A percentile compares a stretch with the other conserved stretches of the same genome.
Evolutionary conservation across 2,797 vertebrate species (phyloP).

Genomic region (Schizothorax lantsangensis): DNA sequence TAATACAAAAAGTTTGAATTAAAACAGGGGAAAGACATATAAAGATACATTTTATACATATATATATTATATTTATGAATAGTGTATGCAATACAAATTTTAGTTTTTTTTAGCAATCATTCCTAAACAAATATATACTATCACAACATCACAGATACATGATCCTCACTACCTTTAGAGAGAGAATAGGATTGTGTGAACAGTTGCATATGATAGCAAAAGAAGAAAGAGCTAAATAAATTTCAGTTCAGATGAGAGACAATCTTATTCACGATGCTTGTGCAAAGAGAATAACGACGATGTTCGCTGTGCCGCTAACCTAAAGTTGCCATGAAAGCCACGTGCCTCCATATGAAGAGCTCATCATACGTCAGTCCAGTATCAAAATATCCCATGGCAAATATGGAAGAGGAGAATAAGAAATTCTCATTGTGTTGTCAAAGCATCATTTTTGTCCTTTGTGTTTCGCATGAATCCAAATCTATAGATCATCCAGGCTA

Average conservation of each 20-base stretch:
- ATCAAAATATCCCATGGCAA: slow-evolving; percentile 51
- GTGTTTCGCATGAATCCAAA: background rate
- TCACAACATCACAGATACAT: slow-evolving; percentile 73
- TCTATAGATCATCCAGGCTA: slow-evolving; percentile 58
- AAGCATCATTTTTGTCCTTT: slow-evolving; percentile 17
- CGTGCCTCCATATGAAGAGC: slow-evolving; percentile 11
- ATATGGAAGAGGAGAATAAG: slow-evolving; percentile 42
- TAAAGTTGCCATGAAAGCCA: slow-evolving; percentile 30
- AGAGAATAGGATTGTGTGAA: slow-evolving; percentile 51
- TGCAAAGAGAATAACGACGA: slow-evolving; percentile 43
- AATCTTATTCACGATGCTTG: slow-evolving; percentile 47
- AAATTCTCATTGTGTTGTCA: slow-evolving; percentile 40
- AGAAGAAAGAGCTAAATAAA: slow-evolving; percentile 46
- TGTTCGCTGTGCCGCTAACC: background rate
- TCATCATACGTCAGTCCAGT: slow-evolving; percentile 18
- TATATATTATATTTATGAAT: background rate
- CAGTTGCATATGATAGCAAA: slow-evolving; percentile 57
- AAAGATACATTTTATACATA: slow-evolving; percentile 16
- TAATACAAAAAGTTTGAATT: slow-evolving; percentile 29
- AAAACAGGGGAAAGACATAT: slow-evolving; percentile 39
- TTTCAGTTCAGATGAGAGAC: slow-evolving; percentile 64
- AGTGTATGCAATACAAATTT: slow-evolving; percentile 67
- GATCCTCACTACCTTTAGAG: slow-evolving; percentile 64
- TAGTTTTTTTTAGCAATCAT: slow-evolving; percentile 54
- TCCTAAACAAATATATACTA: slow-evolving; percentile 67